Base-by-base conservation (phyloP, 2,797 vertebrate species). In the Gobio occitaniae region DNA sequence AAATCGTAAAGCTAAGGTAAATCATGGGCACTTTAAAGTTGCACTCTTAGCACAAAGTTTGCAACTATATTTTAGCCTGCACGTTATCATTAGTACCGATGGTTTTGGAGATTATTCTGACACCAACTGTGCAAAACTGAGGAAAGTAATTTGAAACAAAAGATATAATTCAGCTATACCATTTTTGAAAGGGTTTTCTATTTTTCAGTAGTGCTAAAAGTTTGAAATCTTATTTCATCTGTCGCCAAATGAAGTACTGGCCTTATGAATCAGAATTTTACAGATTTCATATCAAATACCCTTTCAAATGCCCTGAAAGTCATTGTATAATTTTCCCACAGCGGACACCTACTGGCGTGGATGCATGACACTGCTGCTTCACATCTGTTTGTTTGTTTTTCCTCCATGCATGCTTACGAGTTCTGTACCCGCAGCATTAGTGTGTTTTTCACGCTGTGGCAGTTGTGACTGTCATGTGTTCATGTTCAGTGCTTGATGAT, bases 381-480 rank as follows among this genome's bases (percentile, higher is more conserved):
- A 59, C 9, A 65, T 59, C 17, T 12, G 21, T 12, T 19, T 3
- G 8, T 19, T 75, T 1, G 3, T 50, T 32, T 11, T 6, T 0
- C 6, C 71, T 50, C 15, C 17, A 15, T n/a, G 19, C 32, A 2
- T 77, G 36, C 36, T 77, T 61, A 25, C 1, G 38, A 78, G 21
- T 77, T 75, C 48, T 52, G 25, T 74, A 25, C 25, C 25, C 9
- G 71, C 0, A 6, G 71, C 71, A 74, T 36, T 54, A 36, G 72
- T 72, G 47, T 36, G 48, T 74, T 74, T 74, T 44, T 44, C 29
- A 54, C 5, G 1, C 16, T 75, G 32, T 2, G 1, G 29, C 10
- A 75, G 29, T 54, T 75, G 56, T 61, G 56, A 78, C 76, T 61
- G 32, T 59, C 56, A 78, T 61, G 76, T 61, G 76, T 78, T 78